phyloP scores from a whole-genome alignment of 1,140 invertebrate species.

The Orius insidiosus region DNA sequence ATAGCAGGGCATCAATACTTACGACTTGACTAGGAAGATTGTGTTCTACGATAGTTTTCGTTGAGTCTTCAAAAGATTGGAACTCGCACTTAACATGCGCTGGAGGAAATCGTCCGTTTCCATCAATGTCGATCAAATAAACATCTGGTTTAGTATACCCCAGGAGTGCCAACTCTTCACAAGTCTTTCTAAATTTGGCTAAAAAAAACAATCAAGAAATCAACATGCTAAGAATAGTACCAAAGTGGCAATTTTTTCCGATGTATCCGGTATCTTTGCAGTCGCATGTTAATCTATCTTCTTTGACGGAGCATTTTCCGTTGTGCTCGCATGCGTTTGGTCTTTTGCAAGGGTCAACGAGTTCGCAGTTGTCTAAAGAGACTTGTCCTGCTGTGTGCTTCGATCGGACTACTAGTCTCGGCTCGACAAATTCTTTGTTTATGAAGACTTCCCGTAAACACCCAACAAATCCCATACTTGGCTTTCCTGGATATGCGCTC shows the following conservation, averaged over 20 bases:
- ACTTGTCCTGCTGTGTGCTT: constrained; percentile 68
- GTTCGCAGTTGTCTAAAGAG: constrained; percentile 75
- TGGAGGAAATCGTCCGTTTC: constrained; percentile 76
- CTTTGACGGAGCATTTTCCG: constrained; percentile 72
- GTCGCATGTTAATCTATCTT: constrained; percentile 72
- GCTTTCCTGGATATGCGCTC: constrained; percentile 39
- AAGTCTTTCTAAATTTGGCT: constrained; percentile 74
- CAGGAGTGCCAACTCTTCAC: constrained; percentile 74
- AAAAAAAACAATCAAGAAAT: constrained; percentile 19
- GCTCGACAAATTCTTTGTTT: constrained; percentile 53
- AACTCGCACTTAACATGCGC: constrained; percentile 83
- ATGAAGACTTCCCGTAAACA: constrained; percentile 77
- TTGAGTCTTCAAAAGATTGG: constrained; percentile 64
- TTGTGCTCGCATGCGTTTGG: constrained; percentile 83
- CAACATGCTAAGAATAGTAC: constrained; percentile 26
- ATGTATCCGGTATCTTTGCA: constrained; percentile 71
- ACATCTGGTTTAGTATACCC: constrained; percentile 72
- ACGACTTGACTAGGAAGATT: constrained; percentile 74
- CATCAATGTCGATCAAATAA: constrained; percentile 79
- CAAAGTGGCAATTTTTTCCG: constrained; percentile 86
- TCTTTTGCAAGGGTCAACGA: constrained; percentile 72
- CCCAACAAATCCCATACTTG: constrained; percentile 53
- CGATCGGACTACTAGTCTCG: constrained; percentile 63
- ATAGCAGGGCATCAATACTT: too few species aligned
- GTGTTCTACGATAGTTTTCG: constrained; percentile 80